Evolutionary conservation across 2,888 invertebrate genomes (phyloP).

Genomic region (Eristalis intricaria): DNA sequence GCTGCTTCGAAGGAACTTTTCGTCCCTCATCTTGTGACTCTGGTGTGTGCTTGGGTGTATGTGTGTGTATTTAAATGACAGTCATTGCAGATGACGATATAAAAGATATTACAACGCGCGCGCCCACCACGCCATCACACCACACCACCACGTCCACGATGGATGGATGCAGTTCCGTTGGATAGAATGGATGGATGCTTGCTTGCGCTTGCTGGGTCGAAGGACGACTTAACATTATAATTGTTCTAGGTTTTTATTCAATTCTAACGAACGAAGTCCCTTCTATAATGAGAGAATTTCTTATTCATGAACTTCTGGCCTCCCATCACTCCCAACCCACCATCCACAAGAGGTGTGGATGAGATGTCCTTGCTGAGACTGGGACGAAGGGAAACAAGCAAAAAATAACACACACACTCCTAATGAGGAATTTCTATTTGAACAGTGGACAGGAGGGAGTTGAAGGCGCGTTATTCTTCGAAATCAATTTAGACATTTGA

Average conservation of each 20-base stretch:
- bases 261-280: slow-evolving; percentile 64
- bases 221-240: slow-evolving; percentile 63
- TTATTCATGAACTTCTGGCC: slow-evolving; percentile 57
- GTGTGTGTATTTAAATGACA: neutral
- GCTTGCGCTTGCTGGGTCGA: slow-evolving; percentile 3
- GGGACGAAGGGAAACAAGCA: neutral
- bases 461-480: neutral
- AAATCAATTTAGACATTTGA: neutral
- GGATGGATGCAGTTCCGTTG: slow-evolving; percentile 57
- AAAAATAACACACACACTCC: neutral
- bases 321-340: too few relatives aligned
- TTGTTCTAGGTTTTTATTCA: slow-evolving; percentile 68
- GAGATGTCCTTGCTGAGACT: slow-evolving; percentile 4
- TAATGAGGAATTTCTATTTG: neutral
- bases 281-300: slow-evolving; percentile 67
- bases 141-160: slow-evolving; percentile 5
- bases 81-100: slow-evolving; percentile 7
- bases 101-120: slow-evolving; percentile 50
- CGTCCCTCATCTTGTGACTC: neutral
- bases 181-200: slow-evolving; percentile 6
- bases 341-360: neutral
- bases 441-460: neutral
- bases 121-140: slow-evolving; percentile 13
- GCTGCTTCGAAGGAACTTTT: slow-evolving; percentile 31
- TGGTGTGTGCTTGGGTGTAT: neutral